Conservation (phyloP, 2,888 invertebrate species). For the Lymantria dispar region DNA sequence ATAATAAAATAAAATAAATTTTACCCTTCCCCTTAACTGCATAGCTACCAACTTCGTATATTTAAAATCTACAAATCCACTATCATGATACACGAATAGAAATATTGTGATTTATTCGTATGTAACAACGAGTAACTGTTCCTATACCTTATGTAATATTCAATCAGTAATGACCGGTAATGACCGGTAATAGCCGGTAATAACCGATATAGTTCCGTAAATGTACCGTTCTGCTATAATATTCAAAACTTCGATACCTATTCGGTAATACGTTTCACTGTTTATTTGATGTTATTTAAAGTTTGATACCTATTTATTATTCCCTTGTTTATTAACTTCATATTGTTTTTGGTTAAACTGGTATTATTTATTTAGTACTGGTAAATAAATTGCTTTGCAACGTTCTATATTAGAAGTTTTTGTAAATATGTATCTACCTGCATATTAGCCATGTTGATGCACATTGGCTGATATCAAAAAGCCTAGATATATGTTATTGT, state of each 20-base stretch:
- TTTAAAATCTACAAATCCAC: constrained; percentile 8
- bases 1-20: too few relatives aligned
- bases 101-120: constrained; percentile 36
- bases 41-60: neutral
- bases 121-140: constrained; percentile 14
- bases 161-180: constrained; percentile 21
- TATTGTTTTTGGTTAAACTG: too few relatives aligned
- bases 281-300: constrained; percentile 1
- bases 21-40: constrained; percentile 5
- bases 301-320: neutral
- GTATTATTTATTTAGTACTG: too few relatives aligned
- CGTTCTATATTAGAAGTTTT: too few relatives aligned
- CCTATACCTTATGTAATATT: constrained; percentile 28
- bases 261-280: neutral
- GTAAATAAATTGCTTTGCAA: too few relatives aligned
- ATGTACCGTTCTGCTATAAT: neutral
- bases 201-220: neutral
- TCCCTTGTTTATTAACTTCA: too few relatives aligned
- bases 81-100: constrained; percentile 10
- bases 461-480: too few relatives aligned
- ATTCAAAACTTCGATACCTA: neutral
- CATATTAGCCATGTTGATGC: too few relatives aligned
- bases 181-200: constrained; percentile 4
- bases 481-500: too few relatives aligned
- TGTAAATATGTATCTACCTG: too few relatives aligned